Conservation (phyloP, 1,140 invertebrate genomes). For the Diprion similis region DNA sequence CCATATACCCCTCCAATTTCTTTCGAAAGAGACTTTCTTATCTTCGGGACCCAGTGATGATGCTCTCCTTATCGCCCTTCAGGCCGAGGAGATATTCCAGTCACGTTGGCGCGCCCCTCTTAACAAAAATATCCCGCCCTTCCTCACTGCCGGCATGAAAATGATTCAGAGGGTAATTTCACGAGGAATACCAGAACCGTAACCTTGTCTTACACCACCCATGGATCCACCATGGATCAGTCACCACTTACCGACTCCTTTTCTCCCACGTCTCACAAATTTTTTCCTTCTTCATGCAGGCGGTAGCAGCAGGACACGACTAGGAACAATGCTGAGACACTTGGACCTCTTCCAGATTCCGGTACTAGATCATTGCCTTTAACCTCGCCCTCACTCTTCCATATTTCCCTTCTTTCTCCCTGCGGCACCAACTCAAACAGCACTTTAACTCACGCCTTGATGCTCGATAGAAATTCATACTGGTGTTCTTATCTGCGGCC, state of each 20-base stretch:
- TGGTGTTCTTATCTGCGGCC: neutral
- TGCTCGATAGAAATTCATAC: conserved; percentile 47
- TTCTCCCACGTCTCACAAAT: neutral
- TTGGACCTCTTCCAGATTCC: conserved; percentile 38
- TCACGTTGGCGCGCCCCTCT: neutral
- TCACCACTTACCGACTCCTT: neutral
- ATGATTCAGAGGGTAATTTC: neutral
- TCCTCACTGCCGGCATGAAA: neutral
- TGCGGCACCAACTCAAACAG: conserved; percentile 35
- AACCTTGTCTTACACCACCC: neutral
- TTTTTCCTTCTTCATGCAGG: no score
- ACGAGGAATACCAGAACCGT: neutral
- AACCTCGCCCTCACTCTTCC: neutral
- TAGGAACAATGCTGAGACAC: conserved; percentile 37
- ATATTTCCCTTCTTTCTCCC: neutral
- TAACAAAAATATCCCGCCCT: neutral
- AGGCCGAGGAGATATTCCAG: neutral
- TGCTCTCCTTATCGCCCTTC: neutral
- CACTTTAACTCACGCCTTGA: conserved; percentile 42
- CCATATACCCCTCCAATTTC: neutral
- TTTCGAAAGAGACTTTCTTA: neutral
- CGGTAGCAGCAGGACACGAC: no score
- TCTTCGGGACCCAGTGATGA: neutral
- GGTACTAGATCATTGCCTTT: neutral
- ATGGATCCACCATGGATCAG: neutral